These are phyloP conservation scores for Diadophis punctatus DNA, from an alignment of 2,113 vertebrate genomes.

Conservation along the genomic window DNA sequence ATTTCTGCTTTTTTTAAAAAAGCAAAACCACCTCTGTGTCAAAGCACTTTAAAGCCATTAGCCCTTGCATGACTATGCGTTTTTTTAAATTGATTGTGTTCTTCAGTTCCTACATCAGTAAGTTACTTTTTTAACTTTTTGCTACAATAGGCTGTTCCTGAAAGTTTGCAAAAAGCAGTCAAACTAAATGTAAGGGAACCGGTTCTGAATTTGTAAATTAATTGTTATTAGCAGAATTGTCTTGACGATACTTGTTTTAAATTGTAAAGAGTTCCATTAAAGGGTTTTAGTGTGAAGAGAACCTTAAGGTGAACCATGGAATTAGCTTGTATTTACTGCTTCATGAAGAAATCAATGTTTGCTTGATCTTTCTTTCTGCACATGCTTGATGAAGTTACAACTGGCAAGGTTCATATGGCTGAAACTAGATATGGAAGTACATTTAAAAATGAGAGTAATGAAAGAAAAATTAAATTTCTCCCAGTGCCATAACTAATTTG, in stretches of 20 bases:
- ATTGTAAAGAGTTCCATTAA: not conserved
- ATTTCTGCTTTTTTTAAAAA: not conserved
- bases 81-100: not conserved
- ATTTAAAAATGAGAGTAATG: not conserved
- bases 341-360: not conserved
- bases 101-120: not conserved
- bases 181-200: not conserved
- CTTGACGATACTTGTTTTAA: not conserved
- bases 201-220: not conserved
- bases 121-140: not conserved
- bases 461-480: not conserved
- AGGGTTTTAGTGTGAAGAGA: not conserved
- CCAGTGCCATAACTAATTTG: not conserved
- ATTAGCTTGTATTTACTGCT: not conserved
- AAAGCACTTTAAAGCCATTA: not conserved
- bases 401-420: not conserved
- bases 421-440: not conserved
- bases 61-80: not conserved
- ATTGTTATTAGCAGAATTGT: not conserved
- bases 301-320: not conserved
- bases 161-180: not conserved
- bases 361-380: not conserved
- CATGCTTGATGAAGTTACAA: not conserved
- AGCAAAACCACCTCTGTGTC: not conserved
- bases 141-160: not conserved